Evolutionary conservation across 2,113 vertebrate species (phyloP).

Genomic region (Urocolius indicus): DNA sequence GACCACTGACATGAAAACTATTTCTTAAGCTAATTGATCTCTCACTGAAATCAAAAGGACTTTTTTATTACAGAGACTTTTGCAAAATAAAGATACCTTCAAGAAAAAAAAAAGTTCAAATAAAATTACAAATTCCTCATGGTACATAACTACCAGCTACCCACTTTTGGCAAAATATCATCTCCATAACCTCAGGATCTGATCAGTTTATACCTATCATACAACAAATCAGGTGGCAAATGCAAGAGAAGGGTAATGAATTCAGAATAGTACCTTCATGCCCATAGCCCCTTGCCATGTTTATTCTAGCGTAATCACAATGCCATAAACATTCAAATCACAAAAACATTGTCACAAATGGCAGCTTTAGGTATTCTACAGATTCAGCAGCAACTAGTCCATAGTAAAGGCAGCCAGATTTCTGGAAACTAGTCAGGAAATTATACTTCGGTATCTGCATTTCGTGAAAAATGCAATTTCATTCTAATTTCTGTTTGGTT

Average conservation of each 20-base stretch:
- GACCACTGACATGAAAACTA: not conserved
- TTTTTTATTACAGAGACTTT: not conserved
- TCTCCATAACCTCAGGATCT: not conserved
- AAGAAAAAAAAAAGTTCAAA: not conserved
- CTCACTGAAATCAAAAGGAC: constrained; percentile 29
- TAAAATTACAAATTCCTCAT: not conserved
- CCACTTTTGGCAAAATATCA: constrained; percentile 6
- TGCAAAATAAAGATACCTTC: not conserved
- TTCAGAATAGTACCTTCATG: not conserved
- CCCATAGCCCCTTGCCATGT: not conserved
- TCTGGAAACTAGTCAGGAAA: not conserved
- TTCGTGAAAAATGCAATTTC: not conserved
- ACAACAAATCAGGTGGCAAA: not conserved
- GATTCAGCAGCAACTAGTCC: not conserved
- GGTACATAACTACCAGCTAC: not conserved
- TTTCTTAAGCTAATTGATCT: not conserved
- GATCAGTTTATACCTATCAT: not conserved
- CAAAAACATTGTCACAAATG: not conserved
- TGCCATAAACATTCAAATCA: not conserved
- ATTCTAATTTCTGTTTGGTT: not conserved
- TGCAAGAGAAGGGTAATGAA: not conserved
- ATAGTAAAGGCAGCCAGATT: not conserved
- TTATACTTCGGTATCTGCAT: not conserved
- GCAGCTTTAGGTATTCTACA: not conserved
- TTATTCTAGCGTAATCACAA: not conserved